A percentile compares a stretch with the other conserved stretches of the same genome.
These are phyloP conservation scores for Ceyx erithaca DNA, from an alignment of 2,797 vertebrate species.

Conservation along the genomic window DNA sequence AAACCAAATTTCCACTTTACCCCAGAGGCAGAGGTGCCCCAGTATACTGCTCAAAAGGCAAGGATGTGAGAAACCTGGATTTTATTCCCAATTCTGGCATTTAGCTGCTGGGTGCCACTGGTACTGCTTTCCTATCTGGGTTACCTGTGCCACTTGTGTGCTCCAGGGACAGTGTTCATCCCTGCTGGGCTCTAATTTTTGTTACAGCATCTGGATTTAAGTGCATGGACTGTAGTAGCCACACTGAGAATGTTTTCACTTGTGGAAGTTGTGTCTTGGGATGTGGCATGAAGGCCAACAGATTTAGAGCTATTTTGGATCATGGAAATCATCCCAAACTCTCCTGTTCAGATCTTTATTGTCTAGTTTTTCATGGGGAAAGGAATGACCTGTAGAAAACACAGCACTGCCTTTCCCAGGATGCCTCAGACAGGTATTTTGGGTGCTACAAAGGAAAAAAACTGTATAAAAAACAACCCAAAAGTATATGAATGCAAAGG, in stretches of 20 bases:
- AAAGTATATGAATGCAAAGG: neutral
- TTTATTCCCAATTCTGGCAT: neutral
- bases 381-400: neutral
- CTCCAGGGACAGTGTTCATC: neutral
- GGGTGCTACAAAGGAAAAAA: constrained; percentile 10
- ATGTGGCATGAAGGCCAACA: neutral
- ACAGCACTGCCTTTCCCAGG: neutral
- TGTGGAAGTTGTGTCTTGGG: neutral
- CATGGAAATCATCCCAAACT: neutral
- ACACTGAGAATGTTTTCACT: neutral
- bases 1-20: neutral
- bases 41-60: accelerated
- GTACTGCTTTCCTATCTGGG: neutral
- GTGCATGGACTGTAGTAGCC: neutral
- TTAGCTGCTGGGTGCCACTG: neutral
- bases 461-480: neutral
- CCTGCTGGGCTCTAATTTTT: neutral
- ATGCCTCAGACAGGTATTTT: neutral
- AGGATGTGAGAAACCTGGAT: neutral
- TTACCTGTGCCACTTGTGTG: accelerated
- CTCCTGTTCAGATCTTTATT: neutral
- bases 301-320: neutral
- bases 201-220: neutral
- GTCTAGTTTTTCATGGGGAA: neutral
- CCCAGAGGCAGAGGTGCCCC: neutral